These are phyloP conservation scores for Ctenopoma kingsleyae DNA, from an alignment of 2,797 vertebrate species.

Conservation along the genomic window DNA sequence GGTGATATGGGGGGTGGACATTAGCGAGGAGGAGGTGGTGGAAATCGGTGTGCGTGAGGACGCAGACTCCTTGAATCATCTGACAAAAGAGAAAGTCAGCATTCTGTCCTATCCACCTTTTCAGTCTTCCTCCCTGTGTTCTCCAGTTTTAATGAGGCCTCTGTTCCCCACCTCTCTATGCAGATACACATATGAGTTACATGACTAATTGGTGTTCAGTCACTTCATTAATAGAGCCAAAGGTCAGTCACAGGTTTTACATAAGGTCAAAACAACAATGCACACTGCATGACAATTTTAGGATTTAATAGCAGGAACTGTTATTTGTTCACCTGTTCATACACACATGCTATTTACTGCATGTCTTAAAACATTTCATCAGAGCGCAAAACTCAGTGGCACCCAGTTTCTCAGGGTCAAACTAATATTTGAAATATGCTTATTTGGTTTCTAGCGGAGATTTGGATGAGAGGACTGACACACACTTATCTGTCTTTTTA, in stretches of 20 bases:
- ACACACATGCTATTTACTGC: not conserved
- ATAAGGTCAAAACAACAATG: constrained; percentile 29
- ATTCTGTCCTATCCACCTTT: constrained; percentile 23
- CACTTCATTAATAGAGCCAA: constrained; percentile 4
- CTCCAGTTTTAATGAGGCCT: constrained; percentile 3
- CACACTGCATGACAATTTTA: constrained; percentile 10
- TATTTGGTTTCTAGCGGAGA: too few species aligned
- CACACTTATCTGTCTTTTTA: too few species aligned
- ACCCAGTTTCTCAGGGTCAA: not conserved
- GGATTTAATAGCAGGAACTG: not conserved
- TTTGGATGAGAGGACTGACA: too few species aligned
- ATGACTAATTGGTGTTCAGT: constrained; percentile 4
- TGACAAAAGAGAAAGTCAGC: constrained; percentile 58
- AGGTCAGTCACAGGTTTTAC: constrained; percentile 33
- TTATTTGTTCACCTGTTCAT: not conserved
- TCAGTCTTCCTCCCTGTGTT: constrained; percentile 18
- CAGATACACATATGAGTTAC: not conserved
- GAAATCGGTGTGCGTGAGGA: constrained; percentile 11
- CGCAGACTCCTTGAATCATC: constrained; percentile 45
- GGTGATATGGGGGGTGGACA: constrained; percentile 3
- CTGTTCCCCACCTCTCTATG: not conserved
- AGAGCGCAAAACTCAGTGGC: too few species aligned
- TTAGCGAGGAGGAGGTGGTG: not conserved
- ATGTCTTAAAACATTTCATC: not conserved
- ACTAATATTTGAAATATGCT: not conserved